Base-by-base conservation (phyloP, 2,888 invertebrate genomes). In the Chalcis sispes region DNA sequence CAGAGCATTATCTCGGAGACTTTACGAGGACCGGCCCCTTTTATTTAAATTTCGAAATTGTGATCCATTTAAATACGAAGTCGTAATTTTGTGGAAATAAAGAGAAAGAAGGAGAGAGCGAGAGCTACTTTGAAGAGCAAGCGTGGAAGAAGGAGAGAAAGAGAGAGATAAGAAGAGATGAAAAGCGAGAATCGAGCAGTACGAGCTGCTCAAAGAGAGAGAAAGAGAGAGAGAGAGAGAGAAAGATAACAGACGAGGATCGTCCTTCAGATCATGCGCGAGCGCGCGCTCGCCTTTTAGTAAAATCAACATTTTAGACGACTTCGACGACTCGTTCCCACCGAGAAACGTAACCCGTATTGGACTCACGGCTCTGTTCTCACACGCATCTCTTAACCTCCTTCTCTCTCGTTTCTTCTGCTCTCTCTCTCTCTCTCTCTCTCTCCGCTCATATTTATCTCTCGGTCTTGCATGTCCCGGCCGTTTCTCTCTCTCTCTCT, bases 291-390 rank as follows among this genome's bases (percentile, higher is more conserved):
- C 72, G 65, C 64, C 77, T 77, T 77, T 77, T 77, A 77, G 77
- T 75, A 77, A 77, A 77, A 77, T 77, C 77, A 77, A 77, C 77
- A 77, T 77, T 77, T 77, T 75, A 77, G 75, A 75, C 71, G 77
- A 73, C 59, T 50, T 36, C 64, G 32, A 50, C 66, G 56, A 66
- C 71, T 71, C 66, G 75, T 77, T 77, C 77, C 77, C 77, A 77
- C 75, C 75, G 36, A 56, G 72, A 67, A 64, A 64, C 64, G 72
- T 75, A 75, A 66, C 66, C 67, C 66, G 77, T 77, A 75, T 74
- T 72, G 74, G 74, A 71, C 66, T 40, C 67, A 56, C 58, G 71
- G 72, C 71, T 77, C n/a, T n/a, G n/a, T n/a, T 77, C 75, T 77
- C 77, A 77, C 77, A 77, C 77, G 77, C 74, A 77, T 71, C 74